Evolutionary conservation across 2,797 vertebrate species (phyloP).

Genomic region (Phrynocephalus forsythii): DNA sequence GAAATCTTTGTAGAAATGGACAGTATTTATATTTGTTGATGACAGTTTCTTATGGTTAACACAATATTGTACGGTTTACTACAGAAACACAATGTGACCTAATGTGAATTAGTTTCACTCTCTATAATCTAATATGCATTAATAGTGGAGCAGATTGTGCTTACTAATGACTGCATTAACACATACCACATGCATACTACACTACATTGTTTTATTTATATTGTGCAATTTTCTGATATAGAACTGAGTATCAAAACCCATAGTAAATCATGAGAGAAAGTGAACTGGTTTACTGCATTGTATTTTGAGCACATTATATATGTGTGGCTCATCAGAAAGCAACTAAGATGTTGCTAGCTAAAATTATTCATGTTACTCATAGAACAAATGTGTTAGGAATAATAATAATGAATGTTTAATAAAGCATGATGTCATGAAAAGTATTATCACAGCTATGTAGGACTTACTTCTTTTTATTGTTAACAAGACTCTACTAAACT

Average conservation of each 20-base stretch:
- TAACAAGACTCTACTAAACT: not conserved
- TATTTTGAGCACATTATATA: conserved; percentile 35
- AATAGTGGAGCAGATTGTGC: conserved; percentile 33
- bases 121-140: conserved; percentile 56
- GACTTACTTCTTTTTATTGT: conserved; percentile 28
- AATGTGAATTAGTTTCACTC: conserved; percentile 68
- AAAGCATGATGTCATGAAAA: conserved; percentile 48
- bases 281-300: conserved; percentile 36
- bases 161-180: conserved; percentile 61
- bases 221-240: conserved; percentile 36
- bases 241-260: conserved; percentile 32
- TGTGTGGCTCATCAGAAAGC: conserved; percentile 40
- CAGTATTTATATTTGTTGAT: conserved; percentile 47
- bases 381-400: conserved; percentile 54
- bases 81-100: conserved; percentile 62
- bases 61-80: conserved; percentile 67
- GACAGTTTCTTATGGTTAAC: conserved; percentile 66
- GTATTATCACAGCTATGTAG: conserved; percentile 17
- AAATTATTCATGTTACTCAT: conserved; percentile 46
- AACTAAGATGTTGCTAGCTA: conserved; percentile 34
- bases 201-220: conserved; percentile 43
- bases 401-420: conserved; percentile 52
- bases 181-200: conserved; percentile 9
- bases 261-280: conserved; percentile 41
- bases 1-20: conserved; percentile 54